These are phyloP conservation scores for Seira ritae DNA, from an alignment of 2,888 invertebrate genomes.

Conservation along the genomic window DNA sequence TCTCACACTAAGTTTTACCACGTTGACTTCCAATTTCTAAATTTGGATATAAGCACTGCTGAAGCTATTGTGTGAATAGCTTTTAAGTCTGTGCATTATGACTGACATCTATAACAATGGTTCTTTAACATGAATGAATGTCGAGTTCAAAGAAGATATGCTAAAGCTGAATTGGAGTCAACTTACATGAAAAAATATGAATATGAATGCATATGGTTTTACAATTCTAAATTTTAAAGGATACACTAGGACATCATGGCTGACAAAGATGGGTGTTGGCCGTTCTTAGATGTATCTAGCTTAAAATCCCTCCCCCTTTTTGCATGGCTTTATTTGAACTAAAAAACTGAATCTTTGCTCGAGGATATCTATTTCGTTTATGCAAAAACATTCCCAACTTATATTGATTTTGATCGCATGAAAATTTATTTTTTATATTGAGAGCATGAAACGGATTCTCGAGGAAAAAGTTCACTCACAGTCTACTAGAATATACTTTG, in stretches of 20 bases:
- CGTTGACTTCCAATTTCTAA: too few relatives aligned
- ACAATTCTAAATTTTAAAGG: conserved; percentile 22
- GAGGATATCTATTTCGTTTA: conserved; percentile 25
- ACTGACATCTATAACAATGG: too few relatives aligned
- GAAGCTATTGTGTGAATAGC: too few relatives aligned
- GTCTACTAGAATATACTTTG: background rate
- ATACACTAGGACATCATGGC: conserved; percentile 41
- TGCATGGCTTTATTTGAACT: conserved; percentile 30
- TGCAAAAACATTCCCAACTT: conserved; percentile 46
- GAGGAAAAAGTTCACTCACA: background rate
- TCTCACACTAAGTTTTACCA: too few relatives aligned
- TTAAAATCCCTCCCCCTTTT: conserved; percentile 34
- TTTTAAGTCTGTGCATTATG: too few relatives aligned
- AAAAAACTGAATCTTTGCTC: background rate
- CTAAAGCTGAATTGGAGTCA: too few relatives aligned
- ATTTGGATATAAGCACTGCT: too few relatives aligned
- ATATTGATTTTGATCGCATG: conserved; percentile 67
- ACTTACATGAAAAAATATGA: too few relatives aligned
- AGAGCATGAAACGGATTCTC: conserved; percentile 11
- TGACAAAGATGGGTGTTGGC: conserved; percentile 51
- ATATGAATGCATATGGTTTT: conserved; percentile 7
- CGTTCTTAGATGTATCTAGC: conserved; percentile 52
- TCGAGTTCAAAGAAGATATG: too few relatives aligned
- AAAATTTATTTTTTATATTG: conserved; percentile 8
- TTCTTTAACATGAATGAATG: too few relatives aligned